phyloP scores from a whole-genome alignment of 1,140 invertebrate species.

The Diuraphis noxia region DNA sequence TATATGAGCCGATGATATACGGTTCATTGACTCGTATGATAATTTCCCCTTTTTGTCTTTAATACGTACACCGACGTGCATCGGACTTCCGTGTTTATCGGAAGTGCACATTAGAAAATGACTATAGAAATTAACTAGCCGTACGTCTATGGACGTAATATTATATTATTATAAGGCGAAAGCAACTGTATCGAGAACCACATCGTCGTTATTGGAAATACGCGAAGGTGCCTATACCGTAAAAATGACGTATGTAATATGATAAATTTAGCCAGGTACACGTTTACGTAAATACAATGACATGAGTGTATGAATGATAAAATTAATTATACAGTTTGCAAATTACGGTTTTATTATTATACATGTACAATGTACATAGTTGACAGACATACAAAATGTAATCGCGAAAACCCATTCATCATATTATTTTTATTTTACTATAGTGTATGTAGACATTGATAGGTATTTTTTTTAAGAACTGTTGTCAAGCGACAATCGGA shows the following conservation, averaged over 20 bases:
- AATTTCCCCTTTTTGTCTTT: not conserved
- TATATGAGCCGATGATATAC: not conserved
- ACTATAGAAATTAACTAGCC: not conserved
- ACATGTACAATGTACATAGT: not conserved
- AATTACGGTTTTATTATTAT: not conserved
- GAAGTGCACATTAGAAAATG: not conserved
- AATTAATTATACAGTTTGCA: not conserved
- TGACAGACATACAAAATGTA: not conserved
- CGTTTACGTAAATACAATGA: not conserved
- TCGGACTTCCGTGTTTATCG: constrained; percentile 23
- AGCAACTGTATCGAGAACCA: not conserved
- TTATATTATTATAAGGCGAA: not conserved
- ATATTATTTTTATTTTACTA: constrained; percentile 4
- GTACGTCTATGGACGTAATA: not conserved
- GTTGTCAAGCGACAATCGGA: not conserved
- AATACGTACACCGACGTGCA: not conserved
- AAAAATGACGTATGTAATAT: not conserved
- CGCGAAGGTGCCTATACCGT: not conserved
- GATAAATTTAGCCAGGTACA: not conserved
- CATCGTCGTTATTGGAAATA: not conserved
- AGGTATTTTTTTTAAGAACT: not conserved
- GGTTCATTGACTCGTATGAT: constrained; percentile 17
- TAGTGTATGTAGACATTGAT: not conserved
- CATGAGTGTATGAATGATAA: not conserved
- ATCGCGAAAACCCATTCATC: constrained; percentile 6